phyloP scores from a whole-genome alignment of 1,140 invertebrate genomes.

The Pseudomyrmex flavicornis region DNA sequence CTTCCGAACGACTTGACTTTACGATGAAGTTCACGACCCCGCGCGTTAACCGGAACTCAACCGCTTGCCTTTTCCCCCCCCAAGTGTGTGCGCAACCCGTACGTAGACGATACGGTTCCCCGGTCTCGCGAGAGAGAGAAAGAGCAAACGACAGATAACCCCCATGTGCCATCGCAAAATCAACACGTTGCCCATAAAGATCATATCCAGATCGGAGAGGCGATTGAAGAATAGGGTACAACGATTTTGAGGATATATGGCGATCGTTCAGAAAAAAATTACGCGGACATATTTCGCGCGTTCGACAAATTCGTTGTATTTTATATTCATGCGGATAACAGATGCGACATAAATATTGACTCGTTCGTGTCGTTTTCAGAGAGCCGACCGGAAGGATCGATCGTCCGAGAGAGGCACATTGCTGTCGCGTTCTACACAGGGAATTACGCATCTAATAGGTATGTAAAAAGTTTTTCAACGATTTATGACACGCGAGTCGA shows the following conservation, averaged over 20 bases:
- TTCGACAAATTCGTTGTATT: constrained; percentile 11
- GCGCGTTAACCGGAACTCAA: neutral
- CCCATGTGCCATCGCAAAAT: constrained; percentile 18
- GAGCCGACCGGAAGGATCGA: neutral
- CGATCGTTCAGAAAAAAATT: neutral
- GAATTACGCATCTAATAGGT: neutral
- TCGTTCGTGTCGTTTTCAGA: constrained; percentile 31
- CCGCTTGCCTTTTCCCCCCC: neutral
- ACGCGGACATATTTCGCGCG: neutral
- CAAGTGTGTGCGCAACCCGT: neutral
- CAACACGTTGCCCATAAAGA: constrained; percentile 32
- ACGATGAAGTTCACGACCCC: constrained; percentile 25
- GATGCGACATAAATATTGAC: constrained; percentile 20
- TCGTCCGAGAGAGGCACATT: neutral
- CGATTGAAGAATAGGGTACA: neutral
- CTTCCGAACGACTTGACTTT: constrained; percentile 46
- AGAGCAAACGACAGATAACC: neutral
- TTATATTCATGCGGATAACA: neutral
- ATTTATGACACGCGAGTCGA: neutral
- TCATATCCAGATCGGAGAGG: neutral
- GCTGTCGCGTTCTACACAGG: neutral
- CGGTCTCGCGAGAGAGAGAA: neutral
- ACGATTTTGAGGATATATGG: neutral
- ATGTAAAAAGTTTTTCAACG: constrained; percentile 5
- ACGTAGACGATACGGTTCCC: too few relatives aligned